Conservation (phyloP, 1,140 invertebrate genomes). For the Octopus bimaculoides region DNA sequence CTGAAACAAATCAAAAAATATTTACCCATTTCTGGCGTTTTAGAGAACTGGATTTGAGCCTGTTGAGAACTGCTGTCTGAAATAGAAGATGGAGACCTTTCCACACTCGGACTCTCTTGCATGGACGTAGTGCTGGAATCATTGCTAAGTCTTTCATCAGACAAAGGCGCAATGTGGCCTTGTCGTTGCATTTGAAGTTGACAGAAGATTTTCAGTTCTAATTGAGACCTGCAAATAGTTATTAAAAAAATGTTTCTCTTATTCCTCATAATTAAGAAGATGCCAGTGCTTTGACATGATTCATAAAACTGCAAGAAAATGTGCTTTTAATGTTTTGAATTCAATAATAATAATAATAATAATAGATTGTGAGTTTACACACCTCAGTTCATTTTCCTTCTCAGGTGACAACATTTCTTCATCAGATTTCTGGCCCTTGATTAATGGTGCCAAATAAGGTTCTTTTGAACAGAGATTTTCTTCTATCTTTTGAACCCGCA, state of each 20-base stretch:
- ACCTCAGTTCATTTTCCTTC: constrained; percentile 50
- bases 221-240: constrained; percentile 36
- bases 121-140: background rate
- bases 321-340: no score
- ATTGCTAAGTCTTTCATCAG: background rate
- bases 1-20: no score
- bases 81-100: background rate
- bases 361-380: background rate
- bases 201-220: constrained; percentile 52
- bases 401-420: constrained; percentile 40
- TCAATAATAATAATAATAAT: no score
- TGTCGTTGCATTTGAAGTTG: constrained; percentile 49
- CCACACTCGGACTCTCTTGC: background rate
- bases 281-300: no score
- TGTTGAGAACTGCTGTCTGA: background rate
- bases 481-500: constrained; percentile 48
- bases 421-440: constrained; percentile 46
- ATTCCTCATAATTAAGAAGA: no score
- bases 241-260: no score
- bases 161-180: constrained; percentile 13
- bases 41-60: background rate
- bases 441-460: constrained; percentile 48
- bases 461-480: constrained; percentile 49
- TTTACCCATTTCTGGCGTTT: no score
- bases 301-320: no score